Evolutionary conservation across 2,888 invertebrate genomes (phyloP).

Genomic region (Yponomeuta sedellus): DNA sequence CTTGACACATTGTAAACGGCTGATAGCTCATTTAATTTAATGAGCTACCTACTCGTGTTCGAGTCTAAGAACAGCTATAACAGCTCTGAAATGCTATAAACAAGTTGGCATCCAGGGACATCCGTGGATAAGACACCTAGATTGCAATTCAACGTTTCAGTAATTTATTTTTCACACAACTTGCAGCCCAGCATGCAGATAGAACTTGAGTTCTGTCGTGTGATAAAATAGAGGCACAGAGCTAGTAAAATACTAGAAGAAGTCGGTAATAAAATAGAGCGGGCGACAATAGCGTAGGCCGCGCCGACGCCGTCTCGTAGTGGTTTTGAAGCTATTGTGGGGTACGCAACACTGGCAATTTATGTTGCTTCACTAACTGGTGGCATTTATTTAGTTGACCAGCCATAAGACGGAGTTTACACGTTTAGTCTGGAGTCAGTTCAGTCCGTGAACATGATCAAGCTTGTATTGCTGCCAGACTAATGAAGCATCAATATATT

Average conservation of each 20-base stretch:
- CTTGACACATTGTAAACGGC: constrained; percentile 48
- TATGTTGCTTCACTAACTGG: constrained; percentile 36
- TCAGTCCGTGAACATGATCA: too few relatives aligned
- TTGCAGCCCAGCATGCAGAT: not conserved
- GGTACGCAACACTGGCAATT: constrained; percentile 49
- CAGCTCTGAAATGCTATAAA: not conserved
- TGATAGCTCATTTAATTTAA: constrained; percentile 71
- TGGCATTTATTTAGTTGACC: constrained; percentile 19
- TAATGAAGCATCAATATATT: too few relatives aligned
- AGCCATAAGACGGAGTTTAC: too few relatives aligned
- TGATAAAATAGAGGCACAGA: constrained; percentile 50
- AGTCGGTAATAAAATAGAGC: constrained; percentile 64
- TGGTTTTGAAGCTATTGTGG: constrained; percentile 53
- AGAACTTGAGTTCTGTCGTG: not conserved
- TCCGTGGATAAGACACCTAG: too few relatives aligned
- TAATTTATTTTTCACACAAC: not conserved
- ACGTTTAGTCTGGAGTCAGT: too few relatives aligned
- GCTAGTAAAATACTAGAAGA: constrained; percentile 63
- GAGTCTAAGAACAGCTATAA: constrained; percentile 1
- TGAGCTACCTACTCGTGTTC: constrained; percentile 39
- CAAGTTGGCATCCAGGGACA: not conserved
- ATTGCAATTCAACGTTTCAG: not conserved
- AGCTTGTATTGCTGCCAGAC: too few relatives aligned
- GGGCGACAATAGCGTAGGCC: constrained; percentile 46
- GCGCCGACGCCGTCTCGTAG: constrained; percentile 38